Conservation (phyloP, 2,888 invertebrate species). For the Danaus chrysippus region DNA sequence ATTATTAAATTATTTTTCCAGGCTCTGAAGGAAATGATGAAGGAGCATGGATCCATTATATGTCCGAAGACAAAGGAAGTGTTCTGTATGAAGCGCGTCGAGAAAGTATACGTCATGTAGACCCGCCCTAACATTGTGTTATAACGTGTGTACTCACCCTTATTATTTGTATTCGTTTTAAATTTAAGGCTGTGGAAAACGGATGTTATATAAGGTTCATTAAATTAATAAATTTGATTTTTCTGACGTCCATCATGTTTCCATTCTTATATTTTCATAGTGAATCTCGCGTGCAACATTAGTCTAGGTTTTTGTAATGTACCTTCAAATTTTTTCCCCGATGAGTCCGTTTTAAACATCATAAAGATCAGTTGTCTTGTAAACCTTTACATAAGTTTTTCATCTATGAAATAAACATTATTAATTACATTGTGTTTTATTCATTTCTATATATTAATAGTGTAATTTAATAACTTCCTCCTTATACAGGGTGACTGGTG, state of each 20-base stretch:
- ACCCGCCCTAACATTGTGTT: constrained; percentile 14
- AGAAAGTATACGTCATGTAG: constrained; percentile 98
- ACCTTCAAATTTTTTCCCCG: constrained; percentile 2
- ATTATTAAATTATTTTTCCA: constrained; percentile 46
- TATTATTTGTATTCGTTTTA: constrained; percentile 7
- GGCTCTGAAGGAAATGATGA: constrained; percentile 95
- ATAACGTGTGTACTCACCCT: constrained; percentile 7
- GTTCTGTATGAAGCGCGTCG: constrained; percentile 93
- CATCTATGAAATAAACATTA: constrained; percentile 17
- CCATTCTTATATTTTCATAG: neutral
- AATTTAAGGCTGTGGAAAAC: constrained; percentile 4
- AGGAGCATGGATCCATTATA: constrained; percentile 93
- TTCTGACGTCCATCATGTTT: neutral
- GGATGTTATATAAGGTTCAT: neutral
- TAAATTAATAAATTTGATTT: neutral
- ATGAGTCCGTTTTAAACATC: constrained; percentile 20
- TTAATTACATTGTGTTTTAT: constrained; percentile 33
- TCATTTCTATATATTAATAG: constrained; percentile 9
- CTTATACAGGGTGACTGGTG: too few relatives aligned
- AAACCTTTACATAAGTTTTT: neutral
- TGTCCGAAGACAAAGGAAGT: constrained; percentile 97
- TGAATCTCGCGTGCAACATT: neutral
- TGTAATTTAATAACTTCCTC: neutral
- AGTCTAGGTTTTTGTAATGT: constrained; percentile 2
- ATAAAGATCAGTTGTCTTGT: neutral